Percentiles rank a stretch among this genome's conserved stretches.
These are phyloP conservation scores for Poliocrania exsul DNA, from an alignment of 2,797 vertebrate genomes.

Conservation along the genomic window DNA sequence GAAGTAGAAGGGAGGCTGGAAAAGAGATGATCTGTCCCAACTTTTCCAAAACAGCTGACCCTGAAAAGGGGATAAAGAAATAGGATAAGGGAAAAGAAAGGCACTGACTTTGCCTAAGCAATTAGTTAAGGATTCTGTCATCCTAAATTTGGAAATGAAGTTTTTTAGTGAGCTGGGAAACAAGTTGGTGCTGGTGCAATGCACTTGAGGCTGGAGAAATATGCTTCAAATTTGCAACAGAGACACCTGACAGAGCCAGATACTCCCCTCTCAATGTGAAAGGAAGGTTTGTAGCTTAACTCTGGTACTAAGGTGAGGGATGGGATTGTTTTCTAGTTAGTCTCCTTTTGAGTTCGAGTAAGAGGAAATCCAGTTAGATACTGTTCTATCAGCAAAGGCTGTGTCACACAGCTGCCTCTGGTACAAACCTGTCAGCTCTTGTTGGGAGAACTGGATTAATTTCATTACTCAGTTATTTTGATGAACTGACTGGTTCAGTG, in stretches of 20 bases:
- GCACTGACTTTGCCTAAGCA: neutral
- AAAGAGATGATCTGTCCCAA: neutral
- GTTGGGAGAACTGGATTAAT: neutral
- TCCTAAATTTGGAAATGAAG: neutral
- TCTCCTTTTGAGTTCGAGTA: neutral
- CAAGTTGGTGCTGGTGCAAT: neutral
- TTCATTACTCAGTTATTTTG: neutral
- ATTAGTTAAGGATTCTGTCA: neutral
- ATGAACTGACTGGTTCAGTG: neutral
- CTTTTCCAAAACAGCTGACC: neutral
- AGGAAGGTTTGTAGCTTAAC: neutral
- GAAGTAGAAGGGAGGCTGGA: neutral
- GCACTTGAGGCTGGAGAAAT: neutral
- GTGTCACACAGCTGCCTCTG: neutral
- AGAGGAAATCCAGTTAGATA: neutral
- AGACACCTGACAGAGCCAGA: neutral
- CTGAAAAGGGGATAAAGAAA: neutral
- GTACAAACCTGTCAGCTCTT: neutral
- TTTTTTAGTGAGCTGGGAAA: neutral
- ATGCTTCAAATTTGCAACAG: neutral
- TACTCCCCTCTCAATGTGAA: neutral
- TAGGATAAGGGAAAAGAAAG: neutral
- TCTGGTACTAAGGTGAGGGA: neutral
- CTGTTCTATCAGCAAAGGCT: neutral
- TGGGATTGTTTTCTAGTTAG: neutral